phyloP scores from a whole-genome alignment of 2,888 invertebrate species.

The Gymnoscelis rufifasciata region DNA sequence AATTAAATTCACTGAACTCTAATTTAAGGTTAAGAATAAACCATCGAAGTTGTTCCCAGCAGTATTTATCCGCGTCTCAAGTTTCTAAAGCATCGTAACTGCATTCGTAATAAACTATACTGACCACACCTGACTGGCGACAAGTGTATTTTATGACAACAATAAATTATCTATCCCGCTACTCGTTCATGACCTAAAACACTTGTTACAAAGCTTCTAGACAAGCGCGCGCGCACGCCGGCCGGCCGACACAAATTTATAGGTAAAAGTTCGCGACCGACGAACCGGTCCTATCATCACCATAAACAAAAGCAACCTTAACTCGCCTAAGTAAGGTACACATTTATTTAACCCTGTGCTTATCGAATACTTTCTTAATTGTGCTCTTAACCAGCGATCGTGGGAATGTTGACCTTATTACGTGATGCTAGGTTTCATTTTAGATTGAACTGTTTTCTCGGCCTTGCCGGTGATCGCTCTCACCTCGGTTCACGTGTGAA shows the following conservation, averaged over 20 bases:
- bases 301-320: conserved; percentile 52
- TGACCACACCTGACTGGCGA: conserved; percentile 8
- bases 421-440: conserved; percentile 53
- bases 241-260: conserved; percentile 77
- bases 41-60: not conserved
- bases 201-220: conserved; percentile 55
- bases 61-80: not conserved
- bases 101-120: not conserved
- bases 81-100: not conserved
- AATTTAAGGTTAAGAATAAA: too few relatives aligned
- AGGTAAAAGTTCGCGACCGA: conserved; percentile 79
- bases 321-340: conserved; percentile 43
- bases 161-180: conserved; percentile 28
- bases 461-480: conserved; percentile 77
- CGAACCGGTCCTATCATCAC: conserved; percentile 56
- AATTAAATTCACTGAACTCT: too few relatives aligned
- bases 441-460: conserved; percentile 55
- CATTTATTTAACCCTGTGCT: conserved; percentile 43
- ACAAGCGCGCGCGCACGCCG: conserved; percentile 58
- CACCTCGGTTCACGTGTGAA: conserved; percentile 78
- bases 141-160: conserved; percentile 21
- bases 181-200: conserved; percentile 42
- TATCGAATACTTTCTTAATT: conserved; percentile 78
- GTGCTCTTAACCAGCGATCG: conserved; percentile 54
- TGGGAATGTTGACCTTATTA: conserved; percentile 67